A percentile compares a stretch with the other conserved stretches of the same genome.
phyloP scores from a whole-genome alignment of 2,113 vertebrate species.

The Syrmaticus mikado region DNA sequence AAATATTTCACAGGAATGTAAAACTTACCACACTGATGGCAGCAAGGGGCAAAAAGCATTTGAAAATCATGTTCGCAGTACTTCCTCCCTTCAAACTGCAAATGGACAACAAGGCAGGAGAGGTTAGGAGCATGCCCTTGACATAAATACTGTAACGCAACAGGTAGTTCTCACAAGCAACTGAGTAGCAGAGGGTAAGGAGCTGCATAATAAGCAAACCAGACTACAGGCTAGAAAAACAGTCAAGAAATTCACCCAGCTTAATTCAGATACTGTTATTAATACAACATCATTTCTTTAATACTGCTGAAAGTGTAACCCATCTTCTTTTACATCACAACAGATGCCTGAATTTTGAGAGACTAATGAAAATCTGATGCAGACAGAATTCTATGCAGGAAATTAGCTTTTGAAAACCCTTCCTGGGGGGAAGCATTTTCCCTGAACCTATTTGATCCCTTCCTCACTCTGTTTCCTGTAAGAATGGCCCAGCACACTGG shows the following conservation, averaged over 20 bases:
- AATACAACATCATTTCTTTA: not conserved
- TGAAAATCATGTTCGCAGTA: conserved; percentile 99
- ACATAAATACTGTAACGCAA: not conserved
- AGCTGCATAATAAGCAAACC: not conserved
- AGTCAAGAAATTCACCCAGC: not conserved
- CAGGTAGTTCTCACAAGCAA: not conserved
- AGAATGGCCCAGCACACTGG: not conserved
- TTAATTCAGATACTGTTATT: not conserved
- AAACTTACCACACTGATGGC: conserved; percentile 96
- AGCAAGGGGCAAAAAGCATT: conserved; percentile 98
- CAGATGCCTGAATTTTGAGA: not conserved
- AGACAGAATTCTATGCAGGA: not conserved
- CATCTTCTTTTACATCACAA: conserved; percentile 8
- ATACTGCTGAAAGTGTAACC: not conserved
- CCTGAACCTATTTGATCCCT: not conserved
- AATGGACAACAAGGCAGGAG: conserved; percentile 15
- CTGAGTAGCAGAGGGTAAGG: not conserved
- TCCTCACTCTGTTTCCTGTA: conserved; percentile 39
- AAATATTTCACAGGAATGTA: not conserved
- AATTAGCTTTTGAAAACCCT: conserved; percentile 32
- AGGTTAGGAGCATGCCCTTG: not conserved
- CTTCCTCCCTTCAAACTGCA: conserved; percentile 97
- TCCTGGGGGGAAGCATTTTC: conserved; percentile 2
- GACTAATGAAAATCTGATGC: not conserved
- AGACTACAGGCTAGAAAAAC: not conserved